These are phyloP conservation scores for Platyura marginata DNA, from an alignment of 1,140 invertebrate genomes.

Conservation along the genomic window DNA sequence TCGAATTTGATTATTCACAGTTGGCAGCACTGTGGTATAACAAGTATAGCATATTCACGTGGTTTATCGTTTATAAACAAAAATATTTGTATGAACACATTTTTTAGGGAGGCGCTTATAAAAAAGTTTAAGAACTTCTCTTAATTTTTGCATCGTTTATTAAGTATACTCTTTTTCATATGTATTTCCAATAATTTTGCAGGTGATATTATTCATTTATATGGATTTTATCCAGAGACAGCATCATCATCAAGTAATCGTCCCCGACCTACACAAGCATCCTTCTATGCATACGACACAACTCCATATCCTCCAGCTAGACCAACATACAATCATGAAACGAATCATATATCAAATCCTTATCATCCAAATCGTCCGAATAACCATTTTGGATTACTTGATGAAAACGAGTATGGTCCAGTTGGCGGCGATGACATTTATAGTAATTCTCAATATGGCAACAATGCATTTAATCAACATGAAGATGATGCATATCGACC, in stretches of 20 bases:
- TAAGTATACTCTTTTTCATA: no score
- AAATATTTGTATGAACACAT: no score
- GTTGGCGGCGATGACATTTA: not conserved
- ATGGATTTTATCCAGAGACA: conserved; percentile 23
- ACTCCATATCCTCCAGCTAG: not conserved
- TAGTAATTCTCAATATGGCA: conserved; percentile 14
- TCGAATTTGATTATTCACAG: no score
- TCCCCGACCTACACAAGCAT: conserved; percentile 5
- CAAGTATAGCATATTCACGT: no score
- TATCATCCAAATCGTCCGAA: not conserved
- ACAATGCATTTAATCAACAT: conserved; percentile 8
- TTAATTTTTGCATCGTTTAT: no score
- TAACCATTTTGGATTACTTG: not conserved
- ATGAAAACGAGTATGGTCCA: not conserved
- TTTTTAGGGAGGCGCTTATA: no score
- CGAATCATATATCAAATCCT: conserved; percentile 5
- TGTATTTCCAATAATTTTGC: no score
- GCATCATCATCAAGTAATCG: conserved; percentile 8
- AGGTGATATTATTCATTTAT: conserved; percentile 26
- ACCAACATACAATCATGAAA: conserved; percentile 16
- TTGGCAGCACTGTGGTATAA: no score
- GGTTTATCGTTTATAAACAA: no score
- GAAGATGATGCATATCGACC: conserved; percentile 13
- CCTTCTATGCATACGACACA: not conserved
- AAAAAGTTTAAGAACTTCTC: no score